Evolutionary conservation across 2,888 invertebrate genomes (phyloP), one percentile per base, ranked within the genome.

Genomic region (Cryptocephalus primarius): DNA sequence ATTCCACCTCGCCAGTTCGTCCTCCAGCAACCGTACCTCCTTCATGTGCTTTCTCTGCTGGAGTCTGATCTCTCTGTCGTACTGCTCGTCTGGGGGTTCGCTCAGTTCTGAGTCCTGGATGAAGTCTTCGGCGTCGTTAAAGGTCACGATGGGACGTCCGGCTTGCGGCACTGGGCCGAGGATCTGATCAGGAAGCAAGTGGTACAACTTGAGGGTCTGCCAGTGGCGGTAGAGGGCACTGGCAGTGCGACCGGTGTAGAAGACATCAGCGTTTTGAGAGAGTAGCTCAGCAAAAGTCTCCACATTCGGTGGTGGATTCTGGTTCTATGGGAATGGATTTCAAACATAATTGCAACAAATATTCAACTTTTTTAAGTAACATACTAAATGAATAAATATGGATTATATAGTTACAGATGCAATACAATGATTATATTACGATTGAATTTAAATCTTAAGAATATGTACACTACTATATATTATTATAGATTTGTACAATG

Each of bases 81-180:
- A 64, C 1, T 78, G 75, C 62, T 90, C 89, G 70, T 93, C 92
- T 51, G 82, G 83, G 14, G 81, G 82, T 55, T 92, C 92, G 31
- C 76, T 76, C 40, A 93, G 67, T 58, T 94, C 92, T 8, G 82
- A 75, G 67, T 94, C 93, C 60, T 87, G 82, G 42, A 93, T 77
- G 54, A 84, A 75, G 50, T 94, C 93, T 69, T 96, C 95, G 2
- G 90, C 90, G 72, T 95, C 95, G 40, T 92, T 90, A 65, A 95
- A 94, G 52, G 80, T 82, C 52, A 83, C 62, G 8, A 83, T 76
- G 3, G 69, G 66, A 12, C 65, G 55, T 8, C 65, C 61, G n/a
- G 62, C 53, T 4, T 61, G 60, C 1, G 66, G 66, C 8, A 68
- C 48, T 2, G 70, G 68, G 10, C 62, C 61, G 0, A 89, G 83